Evolutionary conservation across 2,888 invertebrate genomes (phyloP).

Genomic region (Oithona nana): DNA sequence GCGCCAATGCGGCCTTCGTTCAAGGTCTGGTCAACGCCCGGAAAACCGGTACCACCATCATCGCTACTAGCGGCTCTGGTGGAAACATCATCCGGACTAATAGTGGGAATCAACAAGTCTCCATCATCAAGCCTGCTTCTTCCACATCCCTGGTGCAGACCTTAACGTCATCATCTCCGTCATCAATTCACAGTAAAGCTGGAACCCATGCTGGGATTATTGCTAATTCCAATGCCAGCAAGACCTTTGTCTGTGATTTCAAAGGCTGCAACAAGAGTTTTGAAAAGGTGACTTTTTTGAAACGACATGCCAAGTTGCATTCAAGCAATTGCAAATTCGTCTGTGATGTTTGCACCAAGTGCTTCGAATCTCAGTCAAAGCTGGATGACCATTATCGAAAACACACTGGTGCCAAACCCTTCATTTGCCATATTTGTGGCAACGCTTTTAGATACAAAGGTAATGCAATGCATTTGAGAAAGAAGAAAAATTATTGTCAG

Average conservation of each 20-base stretch:
- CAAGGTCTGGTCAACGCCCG: background rate
- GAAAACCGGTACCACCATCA: background rate
- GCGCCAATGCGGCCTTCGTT: background rate
- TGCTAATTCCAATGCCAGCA: background rate
- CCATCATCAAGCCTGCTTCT: background rate
- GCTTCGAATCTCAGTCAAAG: conserved; percentile 16
- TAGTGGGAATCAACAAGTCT: background rate
- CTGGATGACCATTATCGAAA: conserved; percentile 16
- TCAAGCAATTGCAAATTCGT: conserved; percentile 16
- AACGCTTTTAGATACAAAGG: conserved; percentile 17
- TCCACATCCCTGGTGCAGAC: background rate
- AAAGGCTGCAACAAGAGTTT: conserved; percentile 6
- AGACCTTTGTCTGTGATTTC: conserved; percentile 1
- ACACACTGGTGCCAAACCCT: conserved; percentile 15
- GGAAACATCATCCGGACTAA: background rate
- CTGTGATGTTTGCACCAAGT: conserved; percentile 16
- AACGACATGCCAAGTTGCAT: conserved; percentile 11
- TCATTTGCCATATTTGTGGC: conserved; percentile 16
- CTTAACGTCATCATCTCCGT: no score
- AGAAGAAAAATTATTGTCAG: background rate
- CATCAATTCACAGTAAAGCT: no score
- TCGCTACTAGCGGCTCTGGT: background rate
- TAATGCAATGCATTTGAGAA: background rate
- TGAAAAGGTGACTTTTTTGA: conserved; percentile 11
- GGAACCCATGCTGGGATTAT: no score